Base-by-base conservation (phyloP, 2,797 vertebrate genomes). In the Podarcis siculus region DNA sequence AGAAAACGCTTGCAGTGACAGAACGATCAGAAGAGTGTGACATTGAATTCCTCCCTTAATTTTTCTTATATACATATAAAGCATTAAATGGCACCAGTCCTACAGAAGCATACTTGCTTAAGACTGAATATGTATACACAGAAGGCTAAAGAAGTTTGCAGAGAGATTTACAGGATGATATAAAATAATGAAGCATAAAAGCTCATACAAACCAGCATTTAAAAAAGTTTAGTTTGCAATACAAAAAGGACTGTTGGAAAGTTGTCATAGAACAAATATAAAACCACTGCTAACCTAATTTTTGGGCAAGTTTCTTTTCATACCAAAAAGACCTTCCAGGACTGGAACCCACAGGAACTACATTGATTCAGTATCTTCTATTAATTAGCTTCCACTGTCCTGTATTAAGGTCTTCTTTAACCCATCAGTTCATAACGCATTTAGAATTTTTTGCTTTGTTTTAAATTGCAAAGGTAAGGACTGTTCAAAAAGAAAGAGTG, bases 381-480 rank as follows among this genome's bases (percentile, higher is more conserved):
- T 37, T 75, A 25, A 87, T 72, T 81, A 93, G n/a, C 45, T 25
- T 90, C 79, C 32, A 92, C 82, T 89, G 77, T 85, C 91, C 67
- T 90, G 12, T 66, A 76, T 23, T 92, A 55, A 93, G 55, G 85
- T 55, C 61, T 69, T 45, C 17, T 81, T 88, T 71, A 89, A 93
- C 91, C 84, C 25, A 49, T 79, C 87, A 30, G 90, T 89, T 81
- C 71, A 86, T 94, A 87, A 92, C 58, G 10, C 67, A 88, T 49
- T 6, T 91, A 87, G n/a, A 91, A 79, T 83, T 35, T 32, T 87
- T 90, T 64, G 90, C 90, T 93, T 91, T 79, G 58, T 83, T 86
- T 88, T 88, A 82, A 77, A 91, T 93, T 69, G 37, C 61, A 91
- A 82, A 32, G 21, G 1, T 79, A 55, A 89, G 21, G 86, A 78